A percentile compares a stretch with the other conserved stretches of the same genome.
phyloP scores from a whole-genome alignment of 2,797 vertebrate species.

The Chaunax sp. region DNA sequence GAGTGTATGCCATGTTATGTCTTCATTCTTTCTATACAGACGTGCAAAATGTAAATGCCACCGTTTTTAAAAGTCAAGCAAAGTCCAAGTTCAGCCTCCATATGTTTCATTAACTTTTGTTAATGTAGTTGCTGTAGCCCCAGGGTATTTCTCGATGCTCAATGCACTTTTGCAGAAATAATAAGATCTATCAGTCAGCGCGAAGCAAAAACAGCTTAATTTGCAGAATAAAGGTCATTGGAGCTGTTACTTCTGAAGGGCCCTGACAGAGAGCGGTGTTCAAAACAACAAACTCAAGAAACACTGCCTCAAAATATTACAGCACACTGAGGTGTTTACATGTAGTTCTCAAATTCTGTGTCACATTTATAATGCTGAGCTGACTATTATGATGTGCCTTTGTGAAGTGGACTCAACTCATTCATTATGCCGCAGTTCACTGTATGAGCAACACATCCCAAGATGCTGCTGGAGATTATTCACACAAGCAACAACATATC shows the following conservation, averaged over 20 bases:
- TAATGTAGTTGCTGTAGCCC: slow-evolving; percentile 81
- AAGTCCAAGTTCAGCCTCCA: slow-evolving; percentile 68
- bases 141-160: slow-evolving; percentile 82
- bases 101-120: slow-evolving; percentile 85
- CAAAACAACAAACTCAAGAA: slow-evolving; percentile 56
- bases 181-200: slow-evolving; percentile 84
- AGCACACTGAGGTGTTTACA: slow-evolving; percentile 30
- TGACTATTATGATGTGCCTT: slow-evolving; percentile 36
- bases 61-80: slow-evolving; percentile 71
- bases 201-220: slow-evolving; percentile 80
- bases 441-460: slow-evolving; percentile 2
- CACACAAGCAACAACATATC: slow-evolving; percentile 1
- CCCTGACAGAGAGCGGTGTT: slow-evolving; percentile 61
- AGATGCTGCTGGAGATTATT: slow-evolving; percentile 25
- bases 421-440: slow-evolving; percentile 32
- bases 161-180: slow-evolving; percentile 82
- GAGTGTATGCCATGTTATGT: slow-evolving; percentile 25
- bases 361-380: slow-evolving; percentile 42
- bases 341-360: slow-evolving; percentile 28
- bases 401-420: slow-evolving; percentile 39
- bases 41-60: slow-evolving; percentile 75
- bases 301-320: slow-evolving; percentile 41
- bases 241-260: slow-evolving; percentile 70
- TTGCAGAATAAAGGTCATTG: slow-evolving; percentile 87
- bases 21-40: slow-evolving; percentile 36